Conservation (phyloP, 1,140 invertebrate genomes). For the Zaprionus camerounensis region DNA sequence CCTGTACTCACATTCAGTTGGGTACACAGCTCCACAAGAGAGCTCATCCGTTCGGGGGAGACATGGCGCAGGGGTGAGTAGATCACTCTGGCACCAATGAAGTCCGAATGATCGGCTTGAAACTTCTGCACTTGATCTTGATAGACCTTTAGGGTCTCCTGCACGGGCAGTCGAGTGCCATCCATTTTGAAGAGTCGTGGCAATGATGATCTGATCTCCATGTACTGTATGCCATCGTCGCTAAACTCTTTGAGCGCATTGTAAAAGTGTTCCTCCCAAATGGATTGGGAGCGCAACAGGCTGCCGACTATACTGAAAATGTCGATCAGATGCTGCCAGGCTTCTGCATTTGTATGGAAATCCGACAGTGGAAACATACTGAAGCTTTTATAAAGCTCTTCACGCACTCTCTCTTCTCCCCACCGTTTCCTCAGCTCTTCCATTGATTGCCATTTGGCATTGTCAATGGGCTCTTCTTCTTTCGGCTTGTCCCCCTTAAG, state of each 20-base stretch:
- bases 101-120: conserved; percentile 86
- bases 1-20: conserved; percentile 49
- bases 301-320: conserved; percentile 87
- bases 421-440: conserved; percentile 83
- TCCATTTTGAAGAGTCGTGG: conserved; percentile 87
- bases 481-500: conserved; percentile 74
- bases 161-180: conserved; percentile 85
- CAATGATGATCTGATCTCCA: conserved; percentile 88
- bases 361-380: conserved; percentile 52
- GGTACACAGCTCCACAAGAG: conserved; percentile 83
- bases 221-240: conserved; percentile 91
- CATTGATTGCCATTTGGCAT: conserved; percentile 87
- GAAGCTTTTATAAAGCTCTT: conserved; percentile 28
- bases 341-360: conserved; percentile 87
- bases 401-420: conserved; percentile 36
- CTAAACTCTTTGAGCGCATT: conserved; percentile 88
- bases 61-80: conserved; percentile 86
- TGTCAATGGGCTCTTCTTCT: background rate
- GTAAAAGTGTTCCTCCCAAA: conserved; percentile 89
- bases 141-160: conserved; percentile 86
- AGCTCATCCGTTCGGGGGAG: conserved; percentile 66
- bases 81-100: conserved; percentile 89
- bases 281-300: conserved; percentile 88
- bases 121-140: conserved; percentile 86
- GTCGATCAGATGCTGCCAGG: conserved; percentile 88